Evolutionary conservation across 2,888 invertebrate species (phyloP).

Genomic region (Acleris emargana): DNA sequence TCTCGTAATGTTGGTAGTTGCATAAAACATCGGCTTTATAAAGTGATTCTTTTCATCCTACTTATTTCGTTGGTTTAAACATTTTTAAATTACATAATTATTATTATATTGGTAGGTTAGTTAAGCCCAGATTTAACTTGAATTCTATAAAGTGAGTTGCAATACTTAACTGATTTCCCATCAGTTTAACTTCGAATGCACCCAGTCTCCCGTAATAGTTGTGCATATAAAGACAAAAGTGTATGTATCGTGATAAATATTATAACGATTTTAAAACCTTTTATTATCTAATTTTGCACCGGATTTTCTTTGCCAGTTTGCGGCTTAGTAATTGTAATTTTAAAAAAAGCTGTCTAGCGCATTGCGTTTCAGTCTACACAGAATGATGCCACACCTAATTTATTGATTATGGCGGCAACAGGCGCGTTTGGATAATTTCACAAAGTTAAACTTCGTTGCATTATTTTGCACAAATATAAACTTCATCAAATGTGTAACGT

Average conservation of each 20-base stretch:
- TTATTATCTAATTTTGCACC: no score
- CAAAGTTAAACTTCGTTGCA: neutral
- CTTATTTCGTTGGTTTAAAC: no score
- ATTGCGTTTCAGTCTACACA: neutral
- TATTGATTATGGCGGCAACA: slow-evolving; percentile 27
- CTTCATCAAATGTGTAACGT: neutral
- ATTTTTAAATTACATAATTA: neutral
- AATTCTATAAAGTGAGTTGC: no score
- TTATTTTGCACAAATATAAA: neutral
- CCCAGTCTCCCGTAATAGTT: no score
- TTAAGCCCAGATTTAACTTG: slow-evolving; percentile 3
- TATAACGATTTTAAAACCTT: no score
- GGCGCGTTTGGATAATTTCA: neutral
- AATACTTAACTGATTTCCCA: no score
- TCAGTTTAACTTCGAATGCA: no score
- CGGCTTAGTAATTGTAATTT: no score
- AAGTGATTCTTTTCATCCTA: neutral
- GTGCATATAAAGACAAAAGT: no score
- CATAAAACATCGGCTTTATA: neutral
- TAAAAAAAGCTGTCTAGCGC: no score
- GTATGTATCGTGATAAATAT: no score
- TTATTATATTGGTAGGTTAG: neutral
- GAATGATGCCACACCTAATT: slow-evolving; percentile 17
- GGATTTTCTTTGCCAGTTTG: no score
- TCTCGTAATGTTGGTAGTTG: neutral